Evolutionary conservation across 2,797 vertebrate species (phyloP), one percentile per base, ranked within the genome.

Genomic region (Pantherophis vulpinus): DNA sequence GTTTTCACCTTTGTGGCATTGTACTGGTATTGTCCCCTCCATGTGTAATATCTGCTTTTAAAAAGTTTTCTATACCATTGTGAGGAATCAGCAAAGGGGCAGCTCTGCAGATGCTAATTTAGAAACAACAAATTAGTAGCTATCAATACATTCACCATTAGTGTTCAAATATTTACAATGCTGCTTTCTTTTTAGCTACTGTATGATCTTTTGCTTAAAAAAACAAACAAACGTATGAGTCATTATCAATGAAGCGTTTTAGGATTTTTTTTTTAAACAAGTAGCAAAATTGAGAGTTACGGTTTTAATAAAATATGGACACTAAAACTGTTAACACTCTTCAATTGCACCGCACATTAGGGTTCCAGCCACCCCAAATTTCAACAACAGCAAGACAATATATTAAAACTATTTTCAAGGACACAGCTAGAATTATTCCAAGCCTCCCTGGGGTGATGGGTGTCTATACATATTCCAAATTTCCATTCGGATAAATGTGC

Each of bases 401-500:
- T 51, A 58, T 94, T 97, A 94, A 95, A 70, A 91, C 89, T 95
- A 93, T 93, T 92, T 92, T 94, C 91, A 93, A 88, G 90, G 58
- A 93, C 86, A 95, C 93, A 95, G 96, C 95, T 92, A 95, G 86
- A 91, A 94, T 96, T 0, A 18, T 87, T 90, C 63, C 89, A 92
- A 47, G 18, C 94, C 93, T 66, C 93, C 94, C 79, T 91, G 87
- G 27, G 25, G 37, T 27, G 54, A 51, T 66, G 27, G 51, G 5
- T 87, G 6, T 93, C 18, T 94, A 37, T 79, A 91, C 88, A 91
- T 25, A 88, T 37, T 54, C 6, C n/a, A 42, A 63, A 90, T 27
- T 94, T 94, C 92, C 87, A 94, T 92, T 97, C 88, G 91, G 89
- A 94, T 94, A 88, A 95, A 95, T 96, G 95, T 94, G 91, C 96